Evolutionary conservation across 1,140 invertebrate species (phyloP).

Genomic region (Tigriopus japonicus): DNA sequence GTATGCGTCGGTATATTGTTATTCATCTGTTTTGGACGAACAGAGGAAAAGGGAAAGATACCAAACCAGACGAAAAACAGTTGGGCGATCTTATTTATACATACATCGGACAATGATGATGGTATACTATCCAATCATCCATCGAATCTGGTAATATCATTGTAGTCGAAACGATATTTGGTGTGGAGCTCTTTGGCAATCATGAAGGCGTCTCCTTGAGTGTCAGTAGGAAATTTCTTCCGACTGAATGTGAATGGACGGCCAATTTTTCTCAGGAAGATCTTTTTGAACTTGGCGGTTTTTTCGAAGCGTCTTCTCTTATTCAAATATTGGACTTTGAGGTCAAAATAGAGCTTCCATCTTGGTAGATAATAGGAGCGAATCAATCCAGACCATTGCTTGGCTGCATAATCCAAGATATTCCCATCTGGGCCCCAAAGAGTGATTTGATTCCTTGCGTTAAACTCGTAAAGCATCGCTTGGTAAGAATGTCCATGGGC

Average conservation of each 20-base stretch:
- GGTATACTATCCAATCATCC: too few relatives aligned
- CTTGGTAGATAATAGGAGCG: constrained; percentile 44
- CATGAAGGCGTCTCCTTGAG: background rate
- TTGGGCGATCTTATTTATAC: too few relatives aligned
- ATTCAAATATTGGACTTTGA: background rate
- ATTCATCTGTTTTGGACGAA: too few relatives aligned
- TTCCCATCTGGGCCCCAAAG: constrained; percentile 73
- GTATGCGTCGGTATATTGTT: too few relatives aligned
- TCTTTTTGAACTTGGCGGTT: background rate
- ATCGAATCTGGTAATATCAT: too few relatives aligned
- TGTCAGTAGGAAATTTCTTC: background rate
- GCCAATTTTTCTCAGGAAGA: background rate
- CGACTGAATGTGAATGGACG: constrained; percentile 2
- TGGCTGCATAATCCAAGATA: constrained; percentile 71
- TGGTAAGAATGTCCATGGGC: constrained; percentile 24
- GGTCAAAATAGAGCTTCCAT: constrained; percentile 41
- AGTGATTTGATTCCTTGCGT: constrained; percentile 78
- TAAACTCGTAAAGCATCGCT: constrained; percentile 45
- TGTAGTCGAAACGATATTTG: background rate
- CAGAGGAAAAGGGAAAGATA: too few relatives aligned
- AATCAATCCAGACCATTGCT: constrained; percentile 63
- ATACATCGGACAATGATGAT: too few relatives aligned
- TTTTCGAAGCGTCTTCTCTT: background rate
- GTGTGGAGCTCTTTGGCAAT: background rate
- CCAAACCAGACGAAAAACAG: too few relatives aligned